These are phyloP conservation scores for Cacatua alba DNA, from an alignment of 2,113 vertebrate species.

Conservation along the genomic window DNA sequence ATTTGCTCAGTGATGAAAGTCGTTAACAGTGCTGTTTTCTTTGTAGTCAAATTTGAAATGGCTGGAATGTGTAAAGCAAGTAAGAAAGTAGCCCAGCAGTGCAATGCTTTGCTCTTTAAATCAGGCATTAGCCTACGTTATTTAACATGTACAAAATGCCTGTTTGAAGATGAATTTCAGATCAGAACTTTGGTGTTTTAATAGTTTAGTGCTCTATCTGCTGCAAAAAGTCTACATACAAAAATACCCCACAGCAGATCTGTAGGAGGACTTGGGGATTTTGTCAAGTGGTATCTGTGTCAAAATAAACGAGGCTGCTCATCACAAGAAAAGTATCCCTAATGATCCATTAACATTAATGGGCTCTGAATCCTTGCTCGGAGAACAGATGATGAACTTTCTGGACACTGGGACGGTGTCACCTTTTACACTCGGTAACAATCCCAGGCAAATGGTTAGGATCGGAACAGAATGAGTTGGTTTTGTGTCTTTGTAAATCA, in stretches of 20 bases:
- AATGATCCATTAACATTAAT: background rate
- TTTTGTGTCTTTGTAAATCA: background rate
- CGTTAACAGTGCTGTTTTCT: background rate
- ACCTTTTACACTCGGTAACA: background rate
- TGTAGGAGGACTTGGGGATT: background rate
- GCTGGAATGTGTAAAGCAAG: background rate
- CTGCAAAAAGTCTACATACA: background rate
- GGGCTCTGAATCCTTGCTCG: background rate
- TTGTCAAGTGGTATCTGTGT: background rate
- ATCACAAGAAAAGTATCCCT: background rate
- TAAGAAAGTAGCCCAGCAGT: background rate
- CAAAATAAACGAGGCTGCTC: background rate
- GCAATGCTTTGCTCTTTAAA: background rate
- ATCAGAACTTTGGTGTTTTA: background rate
- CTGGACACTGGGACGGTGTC: background rate
- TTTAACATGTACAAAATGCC: background rate
- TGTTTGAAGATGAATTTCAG: background rate
- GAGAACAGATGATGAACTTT: background rate
- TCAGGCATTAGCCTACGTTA: background rate
- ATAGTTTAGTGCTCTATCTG: background rate
- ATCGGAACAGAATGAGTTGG: background rate
- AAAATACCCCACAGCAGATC: background rate
- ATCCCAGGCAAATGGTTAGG: background rate
- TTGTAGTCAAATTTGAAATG: background rate
- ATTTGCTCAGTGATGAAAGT: conserved; percentile 1